Percentiles rank a stretch among this genome's conserved stretches.
These are phyloP conservation scores for Microctonus brassicae DNA, from an alignment of 2,888 invertebrate species.

Conservation along the genomic window DNA sequence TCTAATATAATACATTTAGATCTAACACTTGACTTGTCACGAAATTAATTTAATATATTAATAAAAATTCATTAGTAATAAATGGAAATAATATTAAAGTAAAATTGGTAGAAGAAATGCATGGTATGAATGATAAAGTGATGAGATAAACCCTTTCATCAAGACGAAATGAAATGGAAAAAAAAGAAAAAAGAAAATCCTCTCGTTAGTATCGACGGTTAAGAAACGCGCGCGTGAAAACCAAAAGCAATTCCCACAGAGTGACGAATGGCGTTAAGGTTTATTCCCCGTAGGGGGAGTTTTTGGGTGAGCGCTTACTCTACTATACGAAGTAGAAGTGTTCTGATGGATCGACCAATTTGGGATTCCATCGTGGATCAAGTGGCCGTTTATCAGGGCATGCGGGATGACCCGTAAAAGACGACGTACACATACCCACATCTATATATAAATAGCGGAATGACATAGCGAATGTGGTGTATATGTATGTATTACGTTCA, in stretches of 20 bases:
- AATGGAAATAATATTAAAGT: background rate
- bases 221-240: background rate
- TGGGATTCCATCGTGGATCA: slow-evolving; percentile 53
- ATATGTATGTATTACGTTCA: slow-evolving; percentile 1
- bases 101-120: background rate
- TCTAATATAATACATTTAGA: background rate
- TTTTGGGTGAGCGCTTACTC: background rate
- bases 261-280: slow-evolving; percentile 28
- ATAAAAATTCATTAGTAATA: background rate
- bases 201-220: slow-evolving; percentile 29
- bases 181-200: slow-evolving; percentile 24
- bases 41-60: background rate
- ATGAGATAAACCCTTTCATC: background rate
- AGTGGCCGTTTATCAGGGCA: slow-evolving; percentile 40
- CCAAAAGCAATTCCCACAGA: slow-evolving; percentile 10
- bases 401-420: slow-evolving; percentile 17
- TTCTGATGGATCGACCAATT: slow-evolving; percentile 58
- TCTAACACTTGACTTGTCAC: background rate
- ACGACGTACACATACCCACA: background rate
- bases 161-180: background rate
- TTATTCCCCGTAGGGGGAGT: slow-evolving; percentile 24
- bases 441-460: background rate
- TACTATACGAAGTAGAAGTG: slow-evolving; percentile 18
- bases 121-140: background rate
- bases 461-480: background rate